Evolutionary conservation across 2,888 invertebrate genomes (phyloP).

Genomic region (Adelphocoris suturalis): DNA sequence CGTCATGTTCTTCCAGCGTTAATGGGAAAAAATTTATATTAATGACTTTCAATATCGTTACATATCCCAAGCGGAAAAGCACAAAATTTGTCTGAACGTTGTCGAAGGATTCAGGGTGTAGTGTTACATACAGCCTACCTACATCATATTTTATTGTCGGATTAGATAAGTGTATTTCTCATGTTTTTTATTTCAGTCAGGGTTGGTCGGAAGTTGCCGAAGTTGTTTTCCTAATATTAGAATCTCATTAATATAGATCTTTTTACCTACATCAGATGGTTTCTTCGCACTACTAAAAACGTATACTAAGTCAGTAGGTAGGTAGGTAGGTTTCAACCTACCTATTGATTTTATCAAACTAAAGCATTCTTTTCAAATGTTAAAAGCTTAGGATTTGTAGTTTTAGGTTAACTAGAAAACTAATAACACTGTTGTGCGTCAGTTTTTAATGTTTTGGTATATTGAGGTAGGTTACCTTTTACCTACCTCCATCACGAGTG

Average conservation of each 20-base stretch:
- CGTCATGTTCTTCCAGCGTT: background rate
- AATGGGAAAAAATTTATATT: background rate
- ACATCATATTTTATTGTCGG: background rate
- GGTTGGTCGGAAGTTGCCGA: background rate
- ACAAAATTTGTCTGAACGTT: background rate
- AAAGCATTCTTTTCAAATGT: background rate
- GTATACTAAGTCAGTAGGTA: background rate
- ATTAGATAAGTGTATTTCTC: background rate
- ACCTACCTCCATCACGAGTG: no score
- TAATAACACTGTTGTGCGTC: background rate
- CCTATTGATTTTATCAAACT: background rate
- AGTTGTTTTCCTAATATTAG: background rate
- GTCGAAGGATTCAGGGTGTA: background rate
- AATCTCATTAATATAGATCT: background rate
- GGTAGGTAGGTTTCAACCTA: no score
- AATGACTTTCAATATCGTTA: background rate
- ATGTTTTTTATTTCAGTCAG: background rate
- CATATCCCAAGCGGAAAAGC: background rate
- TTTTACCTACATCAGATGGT: background rate
- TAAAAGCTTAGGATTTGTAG: background rate
- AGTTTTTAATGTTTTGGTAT: background rate
- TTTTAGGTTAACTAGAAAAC: background rate
- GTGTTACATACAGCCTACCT: background rate
- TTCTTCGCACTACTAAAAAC: background rate
- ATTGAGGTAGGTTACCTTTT: background rate